Evolutionary conservation across 2,797 vertebrate species (phyloP).

Genomic region (Mareca penelope): DNA sequence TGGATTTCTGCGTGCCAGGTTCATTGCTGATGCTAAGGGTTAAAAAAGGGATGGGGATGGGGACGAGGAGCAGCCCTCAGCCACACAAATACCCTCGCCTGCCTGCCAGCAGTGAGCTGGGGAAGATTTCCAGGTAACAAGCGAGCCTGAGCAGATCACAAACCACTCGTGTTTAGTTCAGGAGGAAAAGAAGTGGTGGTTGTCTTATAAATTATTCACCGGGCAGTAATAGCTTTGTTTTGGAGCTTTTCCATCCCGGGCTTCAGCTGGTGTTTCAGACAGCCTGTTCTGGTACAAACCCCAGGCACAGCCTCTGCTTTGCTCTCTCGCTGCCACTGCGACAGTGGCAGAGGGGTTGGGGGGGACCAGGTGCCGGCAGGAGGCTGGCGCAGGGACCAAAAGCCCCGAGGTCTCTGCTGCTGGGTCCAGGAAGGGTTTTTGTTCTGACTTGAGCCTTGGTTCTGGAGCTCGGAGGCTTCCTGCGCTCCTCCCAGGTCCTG

Average conservation of each 20-base stretch:
- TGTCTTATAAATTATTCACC: constrained; percentile 41
- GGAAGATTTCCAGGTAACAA: neutral
- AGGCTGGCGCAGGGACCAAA: neutral
- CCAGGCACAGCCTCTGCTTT: neutral
- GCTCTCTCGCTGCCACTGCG: neutral
- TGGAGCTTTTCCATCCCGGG: constrained; percentile 12
- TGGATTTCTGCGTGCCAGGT: neutral
- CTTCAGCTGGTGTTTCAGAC: neutral
- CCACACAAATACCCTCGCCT: neutral
- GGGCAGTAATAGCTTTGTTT: constrained; percentile 26
- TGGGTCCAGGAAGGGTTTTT: neutral
- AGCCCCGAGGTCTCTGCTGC: neutral
- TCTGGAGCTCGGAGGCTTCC: neutral
- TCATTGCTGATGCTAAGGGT: neutral
- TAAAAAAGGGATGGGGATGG: neutral
- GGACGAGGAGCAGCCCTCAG: neutral
- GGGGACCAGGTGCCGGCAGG: neutral
- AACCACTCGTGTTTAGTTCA: neutral
- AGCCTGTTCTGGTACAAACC: neutral
- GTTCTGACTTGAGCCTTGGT: neutral
- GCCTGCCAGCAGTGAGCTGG: neutral
- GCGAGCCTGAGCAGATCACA: neutral
- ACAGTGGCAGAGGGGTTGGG: neutral
- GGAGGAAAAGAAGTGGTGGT: neutral
- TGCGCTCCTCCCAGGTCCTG: rapidly evolving